A percentile compares a stretch with the other conserved stretches of the same genome.
phyloP scores from a whole-genome alignment of 2,888 invertebrate genomes.

The Schizaphis graminum region DNA sequence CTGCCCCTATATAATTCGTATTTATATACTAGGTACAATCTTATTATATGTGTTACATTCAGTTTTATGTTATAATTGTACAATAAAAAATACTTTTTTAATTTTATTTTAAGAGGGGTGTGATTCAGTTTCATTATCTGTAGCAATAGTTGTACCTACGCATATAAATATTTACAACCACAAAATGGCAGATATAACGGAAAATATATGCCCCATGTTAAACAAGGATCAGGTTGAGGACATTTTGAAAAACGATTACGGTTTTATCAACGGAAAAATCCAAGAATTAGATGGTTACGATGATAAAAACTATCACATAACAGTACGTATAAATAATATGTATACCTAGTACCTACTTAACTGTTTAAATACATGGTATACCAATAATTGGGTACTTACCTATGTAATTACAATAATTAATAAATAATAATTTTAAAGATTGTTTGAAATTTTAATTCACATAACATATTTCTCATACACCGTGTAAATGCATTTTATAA shows the following conservation, averaged over 20 bases:
- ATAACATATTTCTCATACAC: neutral
- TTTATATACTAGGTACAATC: neutral
- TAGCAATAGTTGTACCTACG: neutral
- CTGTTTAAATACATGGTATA: neutral
- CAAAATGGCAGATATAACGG: constrained; percentile 37
- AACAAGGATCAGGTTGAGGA: constrained; percentile 1
- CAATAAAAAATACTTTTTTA: neutral
- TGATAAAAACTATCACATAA: constrained; percentile 57
- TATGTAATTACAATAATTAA: neutral
- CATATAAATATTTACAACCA: neutral
- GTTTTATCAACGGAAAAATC: constrained; percentile 57
- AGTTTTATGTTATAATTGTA: neutral
- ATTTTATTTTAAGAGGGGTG: neutral
- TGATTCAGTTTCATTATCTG: neutral
- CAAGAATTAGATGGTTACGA: constrained; percentile 57
- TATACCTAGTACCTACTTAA: neutral
- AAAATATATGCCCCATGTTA: constrained; percentile 4
- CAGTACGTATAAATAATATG: constrained; percentile 36
- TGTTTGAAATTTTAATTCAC: neutral
- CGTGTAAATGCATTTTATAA: neutral
- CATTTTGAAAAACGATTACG: constrained; percentile 51
- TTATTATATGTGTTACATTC: neutral
- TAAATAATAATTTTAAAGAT: no score
- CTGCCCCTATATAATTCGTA: neutral
- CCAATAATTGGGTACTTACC: neutral